Base-by-base conservation (phyloP, 2,797 vertebrate genomes). In the Mus minutoides region DNA sequence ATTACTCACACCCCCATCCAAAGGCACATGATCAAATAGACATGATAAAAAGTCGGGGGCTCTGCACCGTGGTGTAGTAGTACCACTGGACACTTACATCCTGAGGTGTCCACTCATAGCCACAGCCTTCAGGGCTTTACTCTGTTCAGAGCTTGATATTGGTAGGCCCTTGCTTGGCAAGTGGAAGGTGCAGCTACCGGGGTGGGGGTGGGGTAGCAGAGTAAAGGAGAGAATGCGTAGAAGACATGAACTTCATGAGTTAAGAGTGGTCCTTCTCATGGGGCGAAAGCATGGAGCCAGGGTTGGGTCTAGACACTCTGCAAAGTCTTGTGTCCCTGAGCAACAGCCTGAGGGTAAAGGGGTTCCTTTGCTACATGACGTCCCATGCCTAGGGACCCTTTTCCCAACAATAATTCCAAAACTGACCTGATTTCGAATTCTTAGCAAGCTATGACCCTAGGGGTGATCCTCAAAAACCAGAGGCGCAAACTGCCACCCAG, bases 341-440 rank as follows among this genome's bases (percentile, higher is more conserved):
- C 24, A 31, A 1, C 17, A 62, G 67, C 31, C 78, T 62, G 69
- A 82, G 46, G 87, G 52, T 34, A 90, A 84, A 19, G 40, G 49
- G 40, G 7, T 52, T 73, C 58, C 49, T 43, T 17, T 6, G 79
- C 92, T 80, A 37, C 13, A 34, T 3, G 40, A 29, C 3, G 10
- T 52, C 54, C 80, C 58, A 69, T 21, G 9, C 37, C 22, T 49
- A 80, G 46, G 5, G 24, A 73, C 60, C 12, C 24, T 86, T 85
- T 77, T 67, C 11, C 31, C 85, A 71, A 95, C 94, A 56, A 84
- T 56, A 67, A 67, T 96, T 97, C 73, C 26, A 80, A 31, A 37
- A 82, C 16, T 83, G 46, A 56, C 22, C 71, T 90, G n/a, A 87
- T 60, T 88, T 14, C 6, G 88, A 52, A 77, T 49, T 92, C 76